These are phyloP conservation scores for Gnatocerus cornutus DNA, from an alignment of 2,888 invertebrate species.

Conservation along the genomic window DNA sequence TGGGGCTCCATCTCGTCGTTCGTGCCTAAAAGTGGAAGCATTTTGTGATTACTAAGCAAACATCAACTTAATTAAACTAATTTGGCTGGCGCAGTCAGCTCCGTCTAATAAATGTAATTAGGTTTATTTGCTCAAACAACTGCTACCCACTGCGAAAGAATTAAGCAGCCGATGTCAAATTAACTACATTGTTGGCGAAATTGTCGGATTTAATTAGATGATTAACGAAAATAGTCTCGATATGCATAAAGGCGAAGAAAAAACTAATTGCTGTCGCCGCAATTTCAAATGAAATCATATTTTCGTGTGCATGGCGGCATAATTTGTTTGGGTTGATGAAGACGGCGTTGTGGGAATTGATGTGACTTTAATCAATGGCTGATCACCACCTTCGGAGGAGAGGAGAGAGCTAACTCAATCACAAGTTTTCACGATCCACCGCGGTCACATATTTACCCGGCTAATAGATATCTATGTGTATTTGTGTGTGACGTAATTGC, in stretches of 20 bases:
- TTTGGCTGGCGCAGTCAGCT: conserved; percentile 58
- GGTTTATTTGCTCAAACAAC: conserved; percentile 59
- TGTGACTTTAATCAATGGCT: conserved; percentile 67
- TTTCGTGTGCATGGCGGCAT: conserved; percentile 50
- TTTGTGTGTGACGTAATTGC: conserved; percentile 65
- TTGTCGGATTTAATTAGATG: conserved; percentile 44
- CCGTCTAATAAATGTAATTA: conserved; percentile 63
- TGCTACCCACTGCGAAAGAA: conserved; percentile 57
- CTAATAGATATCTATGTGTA: conserved; percentile 70
- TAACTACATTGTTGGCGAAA: conserved; percentile 49
- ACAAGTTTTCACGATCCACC: conserved; percentile 67
- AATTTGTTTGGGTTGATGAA: conserved; percentile 59
- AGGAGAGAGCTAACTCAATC: conserved; percentile 66
- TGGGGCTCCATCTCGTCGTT: not conserved
- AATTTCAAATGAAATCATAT: conserved; percentile 53
- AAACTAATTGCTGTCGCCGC: conserved; percentile 22
- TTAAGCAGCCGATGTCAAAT: conserved; percentile 51
- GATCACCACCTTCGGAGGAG: conserved; percentile 60
- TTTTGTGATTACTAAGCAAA: conserved; percentile 54
- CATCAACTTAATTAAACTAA: conserved; percentile 59
- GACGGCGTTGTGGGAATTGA: conserved; percentile 64
- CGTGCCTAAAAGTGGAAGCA: conserved; percentile 32
- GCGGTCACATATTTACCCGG: conserved; percentile 63
- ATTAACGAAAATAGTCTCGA: conserved; percentile 32
- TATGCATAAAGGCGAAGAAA: conserved; percentile 15